Conservation (phyloP, 2,888 invertebrate genomes). For the Embidobia sp. region DNA sequence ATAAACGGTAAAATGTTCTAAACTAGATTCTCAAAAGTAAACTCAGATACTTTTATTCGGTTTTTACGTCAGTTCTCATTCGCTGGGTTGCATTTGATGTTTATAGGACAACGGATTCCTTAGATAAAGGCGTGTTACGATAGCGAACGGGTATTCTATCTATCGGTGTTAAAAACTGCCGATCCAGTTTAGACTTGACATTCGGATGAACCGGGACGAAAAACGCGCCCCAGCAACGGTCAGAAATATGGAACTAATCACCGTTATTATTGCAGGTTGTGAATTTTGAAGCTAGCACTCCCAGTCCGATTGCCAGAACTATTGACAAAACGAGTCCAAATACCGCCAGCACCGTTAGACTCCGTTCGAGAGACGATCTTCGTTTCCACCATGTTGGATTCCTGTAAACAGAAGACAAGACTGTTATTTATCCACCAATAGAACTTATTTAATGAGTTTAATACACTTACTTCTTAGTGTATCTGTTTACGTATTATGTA, state of each 20-base stretch:
- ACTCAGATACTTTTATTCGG: too few relatives aligned
- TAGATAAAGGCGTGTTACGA: not conserved
- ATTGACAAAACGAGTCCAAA: slow-evolving; percentile 85
- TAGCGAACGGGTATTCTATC: slow-evolving; percentile 5
- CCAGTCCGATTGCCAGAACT: slow-evolving; percentile 84
- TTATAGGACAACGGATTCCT: slow-evolving; percentile 11
- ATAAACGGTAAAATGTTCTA: too few relatives aligned
- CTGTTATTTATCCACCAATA: too few relatives aligned
- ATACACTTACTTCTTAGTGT: too few relatives aligned
- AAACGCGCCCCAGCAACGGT: slow-evolving; percentile 6
- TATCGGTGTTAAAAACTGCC: slow-evolving; percentile 11
- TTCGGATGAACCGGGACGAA: slow-evolving; percentile 12
- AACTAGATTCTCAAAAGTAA: too few relatives aligned
- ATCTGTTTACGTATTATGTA: too few relatives aligned
- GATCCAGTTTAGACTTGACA: slow-evolving; percentile 15
- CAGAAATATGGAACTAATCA: slow-evolving; percentile 62
- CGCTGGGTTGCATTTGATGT: slow-evolving; percentile 22
- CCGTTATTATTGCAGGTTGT: slow-evolving; percentile 71
- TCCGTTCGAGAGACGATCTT: slow-evolving; percentile 88
- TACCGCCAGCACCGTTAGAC: slow-evolving; percentile 85
- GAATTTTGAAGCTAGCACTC: slow-evolving; percentile 73
- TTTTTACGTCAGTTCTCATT: too few relatives aligned
- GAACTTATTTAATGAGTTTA: too few relatives aligned
- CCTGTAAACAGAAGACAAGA: slow-evolving; percentile 83
- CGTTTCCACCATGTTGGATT: slow-evolving; percentile 92